Conservation (phyloP, 1,140 invertebrate genomes). For the Bicyclus anynana region DNA sequence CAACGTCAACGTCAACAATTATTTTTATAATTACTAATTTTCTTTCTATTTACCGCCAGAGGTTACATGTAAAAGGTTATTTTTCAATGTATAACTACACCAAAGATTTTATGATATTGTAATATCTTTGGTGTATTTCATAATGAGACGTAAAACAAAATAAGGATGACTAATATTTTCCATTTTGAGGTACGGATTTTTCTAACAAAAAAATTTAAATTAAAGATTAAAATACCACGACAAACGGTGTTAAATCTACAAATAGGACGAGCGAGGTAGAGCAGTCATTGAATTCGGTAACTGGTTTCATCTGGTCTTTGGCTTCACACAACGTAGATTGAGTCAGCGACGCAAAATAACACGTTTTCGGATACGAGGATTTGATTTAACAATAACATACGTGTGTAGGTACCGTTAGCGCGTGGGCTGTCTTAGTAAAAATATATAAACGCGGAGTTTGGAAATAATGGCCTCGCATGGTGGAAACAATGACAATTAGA, state of each 20-base stretch:
- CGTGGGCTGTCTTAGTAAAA: constrained; percentile 36
- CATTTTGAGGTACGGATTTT: background rate
- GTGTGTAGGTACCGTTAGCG: constrained; percentile 68
- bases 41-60: too few species aligned
- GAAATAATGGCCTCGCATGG: constrained; percentile 1
- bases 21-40: too few species aligned
- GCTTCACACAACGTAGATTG: constrained; percentile 33
- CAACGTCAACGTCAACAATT: too few species aligned
- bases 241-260: background rate
- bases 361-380: constrained; percentile 42
- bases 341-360: constrained; percentile 35
- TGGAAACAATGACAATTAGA: constrained; percentile 13
- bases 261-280: background rate
- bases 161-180: too few species aligned
- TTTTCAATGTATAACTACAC: too few species aligned
- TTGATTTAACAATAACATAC: constrained; percentile 57
- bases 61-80: too few species aligned
- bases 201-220: background rate
- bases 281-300: constrained; percentile 29
- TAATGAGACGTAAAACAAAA: too few species aligned
- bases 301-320: constrained; percentile 26
- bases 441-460: constrained; percentile 2
- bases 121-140: too few species aligned
- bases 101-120: too few species aligned
- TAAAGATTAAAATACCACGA: background rate